A percentile compares a stretch with the other conserved stretches of the same genome.
Evolutionary conservation across 2,797 vertebrate species (phyloP).

Genomic region (Characodon lateralis): DNA sequence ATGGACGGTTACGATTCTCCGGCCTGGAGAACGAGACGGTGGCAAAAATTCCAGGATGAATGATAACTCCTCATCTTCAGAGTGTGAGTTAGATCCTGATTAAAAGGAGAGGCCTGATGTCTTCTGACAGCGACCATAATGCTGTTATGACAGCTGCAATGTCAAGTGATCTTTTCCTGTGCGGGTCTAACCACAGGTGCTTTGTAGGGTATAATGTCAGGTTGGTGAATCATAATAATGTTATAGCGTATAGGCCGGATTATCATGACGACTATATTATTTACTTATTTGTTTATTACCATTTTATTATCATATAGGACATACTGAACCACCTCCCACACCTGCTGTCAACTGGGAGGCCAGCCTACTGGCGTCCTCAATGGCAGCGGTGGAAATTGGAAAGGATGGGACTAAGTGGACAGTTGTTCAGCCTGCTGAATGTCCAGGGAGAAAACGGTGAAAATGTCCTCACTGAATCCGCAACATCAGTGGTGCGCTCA

Average conservation of each 20-base stretch:
- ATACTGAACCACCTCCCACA: background rate
- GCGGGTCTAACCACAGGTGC: background rate
- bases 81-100: background rate
- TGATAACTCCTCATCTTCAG: background rate
- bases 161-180: background rate
- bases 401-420: too few relatives aligned
- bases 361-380: background rate
- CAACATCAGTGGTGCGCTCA: background rate
- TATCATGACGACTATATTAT: background rate
- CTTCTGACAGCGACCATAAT: background rate
- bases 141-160: background rate
- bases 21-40: background rate
- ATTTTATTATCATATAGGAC: background rate
- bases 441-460: background rate
- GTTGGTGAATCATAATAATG: background rate
- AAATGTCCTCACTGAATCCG: background rate
- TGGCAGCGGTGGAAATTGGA: too few relatives aligned
- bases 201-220: background rate
- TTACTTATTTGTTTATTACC: background rate
- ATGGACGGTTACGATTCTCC: background rate
- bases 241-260: background rate
- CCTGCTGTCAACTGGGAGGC: background rate
- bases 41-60: background rate
- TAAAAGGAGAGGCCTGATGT: background rate
- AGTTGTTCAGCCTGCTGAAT: background rate